These are phyloP conservation scores for Nysson spinosus DNA, from an alignment of 2,888 invertebrate genomes.

Conservation along the genomic window DNA sequence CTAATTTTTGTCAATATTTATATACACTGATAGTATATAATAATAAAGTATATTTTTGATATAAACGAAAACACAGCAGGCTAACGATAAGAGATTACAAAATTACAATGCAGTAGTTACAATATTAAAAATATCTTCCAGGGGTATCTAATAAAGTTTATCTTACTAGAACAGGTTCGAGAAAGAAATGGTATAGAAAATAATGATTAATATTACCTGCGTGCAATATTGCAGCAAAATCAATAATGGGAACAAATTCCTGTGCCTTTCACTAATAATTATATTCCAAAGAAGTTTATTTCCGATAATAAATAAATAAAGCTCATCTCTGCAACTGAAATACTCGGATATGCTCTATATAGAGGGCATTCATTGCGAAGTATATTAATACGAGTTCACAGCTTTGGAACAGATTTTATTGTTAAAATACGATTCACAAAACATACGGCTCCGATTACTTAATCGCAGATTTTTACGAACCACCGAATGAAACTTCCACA, in stretches of 20 bases:
- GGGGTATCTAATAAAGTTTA: no score
- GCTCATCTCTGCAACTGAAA: constrained; percentile 28
- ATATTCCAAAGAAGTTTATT: constrained; percentile 26
- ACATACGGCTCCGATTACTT: neutral
- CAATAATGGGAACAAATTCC: constrained; percentile 1
- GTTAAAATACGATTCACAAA: neutral
- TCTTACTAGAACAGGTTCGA: no score
- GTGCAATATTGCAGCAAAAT: constrained; percentile 13
- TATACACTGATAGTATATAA: no score
- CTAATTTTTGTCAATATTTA: no score
- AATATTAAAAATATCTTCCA: no score
- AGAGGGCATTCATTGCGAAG: constrained; percentile 30
- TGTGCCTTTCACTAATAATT: constrained; percentile 17
- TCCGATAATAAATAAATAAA: constrained; percentile 61
- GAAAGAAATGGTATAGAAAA: neutral
- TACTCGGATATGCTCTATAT: neutral
- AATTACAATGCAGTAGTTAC: no score
- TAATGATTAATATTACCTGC: neutral
- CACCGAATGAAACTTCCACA: no score
- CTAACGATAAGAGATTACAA: no score
- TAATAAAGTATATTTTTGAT: no score
- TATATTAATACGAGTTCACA: constrained; percentile 25
- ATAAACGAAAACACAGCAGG: no score
- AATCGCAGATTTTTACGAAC: no score
- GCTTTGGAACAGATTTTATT: neutral